Percentiles rank a stretch among this genome's conserved stretches.
These are phyloP conservation scores for Eilema sororculum DNA, from an alignment of 2,888 invertebrate species.

Conservation along the genomic window DNA sequence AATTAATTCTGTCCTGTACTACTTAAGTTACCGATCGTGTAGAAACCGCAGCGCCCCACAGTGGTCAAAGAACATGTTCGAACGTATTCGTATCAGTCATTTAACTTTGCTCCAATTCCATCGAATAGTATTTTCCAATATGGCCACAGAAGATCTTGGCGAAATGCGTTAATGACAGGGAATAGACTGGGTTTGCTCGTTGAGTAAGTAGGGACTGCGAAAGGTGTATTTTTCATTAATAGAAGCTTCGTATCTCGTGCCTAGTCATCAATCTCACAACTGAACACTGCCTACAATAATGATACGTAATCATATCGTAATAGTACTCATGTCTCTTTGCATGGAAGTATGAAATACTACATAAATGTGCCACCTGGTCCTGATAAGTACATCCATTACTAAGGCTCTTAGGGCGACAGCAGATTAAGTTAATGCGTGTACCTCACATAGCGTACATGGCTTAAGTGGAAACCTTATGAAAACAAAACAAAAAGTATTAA, in stretches of 20 bases:
- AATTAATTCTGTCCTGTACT: slow-evolving; percentile 83
- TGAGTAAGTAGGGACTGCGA: slow-evolving; percentile 42
- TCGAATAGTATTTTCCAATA: slow-evolving; percentile 58
- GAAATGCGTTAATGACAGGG: slow-evolving; percentile 53
- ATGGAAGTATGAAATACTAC: slow-evolving; percentile 34
- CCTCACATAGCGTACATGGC: slow-evolving; percentile 19
- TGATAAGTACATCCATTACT: slow-evolving; percentile 37
- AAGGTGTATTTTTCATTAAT: slow-evolving; percentile 49
- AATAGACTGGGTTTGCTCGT: slow-evolving; percentile 44
- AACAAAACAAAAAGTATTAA: slow-evolving; percentile 30
- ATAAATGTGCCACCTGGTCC: slow-evolving; percentile 32
- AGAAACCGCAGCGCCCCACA: slow-evolving; percentile 76
- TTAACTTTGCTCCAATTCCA: slow-evolving; percentile 75
- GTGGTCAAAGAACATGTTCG: slow-evolving; percentile 72
- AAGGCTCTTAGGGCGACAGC: slow-evolving; percentile 28
- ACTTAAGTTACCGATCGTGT: slow-evolving; percentile 76
- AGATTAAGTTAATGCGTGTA: slow-evolving; percentile 38
- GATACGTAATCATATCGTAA: slow-evolving; percentile 47
- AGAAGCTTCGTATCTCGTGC: slow-evolving; percentile 34
- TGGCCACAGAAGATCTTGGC: slow-evolving; percentile 52
- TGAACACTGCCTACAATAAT: slow-evolving; percentile 42
- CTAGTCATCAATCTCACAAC: slow-evolving; percentile 45
- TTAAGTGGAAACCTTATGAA: slow-evolving; percentile 41
- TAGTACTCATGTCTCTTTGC: slow-evolving; percentile 38
- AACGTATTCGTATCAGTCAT: slow-evolving; percentile 68